phyloP scores from a whole-genome alignment of 2,113 vertebrate genomes.

The Brachirus orientalis region DNA sequence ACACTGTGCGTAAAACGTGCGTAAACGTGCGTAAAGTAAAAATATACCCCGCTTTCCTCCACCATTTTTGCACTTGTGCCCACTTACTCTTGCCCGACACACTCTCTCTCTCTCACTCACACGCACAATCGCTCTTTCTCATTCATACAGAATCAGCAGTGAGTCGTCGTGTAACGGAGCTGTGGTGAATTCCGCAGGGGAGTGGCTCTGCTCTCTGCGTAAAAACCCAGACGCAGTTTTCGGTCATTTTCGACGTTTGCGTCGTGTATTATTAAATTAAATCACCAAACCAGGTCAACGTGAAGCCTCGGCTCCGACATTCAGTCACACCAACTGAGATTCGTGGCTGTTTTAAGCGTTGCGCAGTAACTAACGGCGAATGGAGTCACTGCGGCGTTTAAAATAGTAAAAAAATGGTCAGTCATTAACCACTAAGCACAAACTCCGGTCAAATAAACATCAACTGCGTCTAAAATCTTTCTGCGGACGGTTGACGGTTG shows the following conservation, averaged over 20 bases:
- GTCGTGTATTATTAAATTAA: constrained; percentile 14
- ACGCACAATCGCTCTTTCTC: background rate
- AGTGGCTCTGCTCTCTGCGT: constrained; percentile 46
- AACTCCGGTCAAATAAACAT: too few species aligned
- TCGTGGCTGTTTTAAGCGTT: rapidly evolving
- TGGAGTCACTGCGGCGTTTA: rapidly evolving
- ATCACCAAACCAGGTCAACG: background rate
- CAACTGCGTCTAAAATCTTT: too few species aligned
- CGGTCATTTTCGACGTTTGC: constrained; percentile 11
- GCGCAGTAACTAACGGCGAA: background rate
- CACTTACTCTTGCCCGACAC: background rate
- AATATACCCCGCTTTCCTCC: too few species aligned
- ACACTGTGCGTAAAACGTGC: too few species aligned
- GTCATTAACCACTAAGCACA: too few species aligned
- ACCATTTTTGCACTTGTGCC: background rate
- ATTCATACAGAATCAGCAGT: background rate
- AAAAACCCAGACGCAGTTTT: background rate
- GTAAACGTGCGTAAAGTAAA: too few species aligned
- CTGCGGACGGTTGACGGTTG: too few species aligned
- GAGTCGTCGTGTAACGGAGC: constrained; percentile 57
- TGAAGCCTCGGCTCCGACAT: background rate
- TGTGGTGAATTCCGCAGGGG: constrained; percentile 67
- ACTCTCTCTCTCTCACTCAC: background rate
- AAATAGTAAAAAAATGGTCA: too few species aligned
- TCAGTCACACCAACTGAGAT: background rate